phyloP scores from a whole-genome alignment of 2,797 vertebrate genomes.

The Argya squamiceps region DNA sequence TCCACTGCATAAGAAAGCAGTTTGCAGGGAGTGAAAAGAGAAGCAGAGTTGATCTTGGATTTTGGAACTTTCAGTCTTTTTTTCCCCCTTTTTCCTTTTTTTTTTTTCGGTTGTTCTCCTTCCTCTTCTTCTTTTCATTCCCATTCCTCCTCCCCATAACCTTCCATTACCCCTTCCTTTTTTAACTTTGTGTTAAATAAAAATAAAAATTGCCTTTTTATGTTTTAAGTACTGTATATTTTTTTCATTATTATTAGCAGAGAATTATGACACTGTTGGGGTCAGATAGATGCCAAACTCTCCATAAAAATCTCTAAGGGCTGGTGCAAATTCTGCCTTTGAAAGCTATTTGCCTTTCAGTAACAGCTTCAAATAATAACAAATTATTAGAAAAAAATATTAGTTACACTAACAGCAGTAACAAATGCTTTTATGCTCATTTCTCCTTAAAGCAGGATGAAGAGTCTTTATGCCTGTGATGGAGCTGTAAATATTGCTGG shows the following conservation, averaged over 20 bases:
- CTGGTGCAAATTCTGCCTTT: background rate
- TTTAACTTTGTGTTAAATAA: background rate
- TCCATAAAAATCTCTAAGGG: background rate
- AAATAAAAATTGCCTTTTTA: background rate
- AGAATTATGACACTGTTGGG: background rate
- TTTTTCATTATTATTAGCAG: background rate
- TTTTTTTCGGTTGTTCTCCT: background rate
- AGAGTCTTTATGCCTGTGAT: background rate
- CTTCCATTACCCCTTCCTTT: background rate
- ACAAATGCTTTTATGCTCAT: background rate
- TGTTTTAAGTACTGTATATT: background rate
- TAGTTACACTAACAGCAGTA: background rate
- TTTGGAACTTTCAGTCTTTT: background rate
- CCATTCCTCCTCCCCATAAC: background rate
- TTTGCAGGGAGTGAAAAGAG: background rate
- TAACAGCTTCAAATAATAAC: background rate
- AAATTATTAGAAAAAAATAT: background rate
- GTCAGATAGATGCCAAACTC: background rate
- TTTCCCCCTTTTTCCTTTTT: rapidly evolving
- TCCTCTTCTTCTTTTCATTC: background rate
- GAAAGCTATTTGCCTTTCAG: background rate
- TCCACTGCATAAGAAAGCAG: background rate
- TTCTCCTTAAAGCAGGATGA: background rate
- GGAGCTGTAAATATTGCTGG: background rate
- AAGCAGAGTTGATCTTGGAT: background rate